Percentiles rank a stretch among this genome's conserved stretches.
Conservation (phyloP, 2,888 invertebrate genomes). For the Acleris cristana region DNA sequence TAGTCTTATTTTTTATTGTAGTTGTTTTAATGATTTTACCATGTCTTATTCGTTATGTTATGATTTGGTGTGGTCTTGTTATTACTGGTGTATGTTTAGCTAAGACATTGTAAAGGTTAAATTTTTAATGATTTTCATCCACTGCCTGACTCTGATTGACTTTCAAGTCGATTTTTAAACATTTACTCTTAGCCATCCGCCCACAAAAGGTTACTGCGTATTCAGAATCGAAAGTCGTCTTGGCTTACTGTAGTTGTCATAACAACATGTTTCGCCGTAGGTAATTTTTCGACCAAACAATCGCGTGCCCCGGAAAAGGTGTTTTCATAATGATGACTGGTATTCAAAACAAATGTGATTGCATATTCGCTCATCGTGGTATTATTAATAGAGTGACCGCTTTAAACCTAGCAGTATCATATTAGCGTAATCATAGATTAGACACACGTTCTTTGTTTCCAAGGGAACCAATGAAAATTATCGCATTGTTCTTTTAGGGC, state of each 20-base stretch:
- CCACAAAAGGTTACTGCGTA: slow-evolving; percentile 29
- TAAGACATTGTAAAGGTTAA: slow-evolving; percentile 19
- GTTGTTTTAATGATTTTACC: slow-evolving; percentile 26
- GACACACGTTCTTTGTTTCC: slow-evolving; percentile 23
- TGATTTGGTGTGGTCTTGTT: slow-evolving; percentile 23
- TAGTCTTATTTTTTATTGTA: slow-evolving; percentile 27
- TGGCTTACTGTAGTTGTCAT: slow-evolving; percentile 33
- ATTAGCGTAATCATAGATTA: slow-evolving; percentile 22
- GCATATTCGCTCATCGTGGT: slow-evolving; percentile 16
- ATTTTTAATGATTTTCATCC: slow-evolving; percentile 19
- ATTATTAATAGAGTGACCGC: slow-evolving; percentile 12
- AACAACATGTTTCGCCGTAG: slow-evolving; percentile 34
- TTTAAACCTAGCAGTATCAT: slow-evolving; percentile 18
- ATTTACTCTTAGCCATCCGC: slow-evolving; percentile 4
- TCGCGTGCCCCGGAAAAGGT: slow-evolving; percentile 33
- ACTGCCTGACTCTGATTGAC: slow-evolving; percentile 21
- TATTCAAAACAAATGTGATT: slow-evolving; percentile 24
- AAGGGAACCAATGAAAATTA: slow-evolving; percentile 27
- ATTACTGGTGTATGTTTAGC: slow-evolving; percentile 26
- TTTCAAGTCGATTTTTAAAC: slow-evolving; percentile 35
- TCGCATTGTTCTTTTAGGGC: slow-evolving; percentile 34
- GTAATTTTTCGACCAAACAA: slow-evolving; percentile 36
- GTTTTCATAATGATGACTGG: slow-evolving; percentile 28
- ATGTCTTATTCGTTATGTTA: slow-evolving; percentile 28
- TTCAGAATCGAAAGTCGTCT: slow-evolving; percentile 37